Evolutionary conservation across 2,113 vertebrate genomes (phyloP).

Genomic region (Petromus typicus): DNA sequence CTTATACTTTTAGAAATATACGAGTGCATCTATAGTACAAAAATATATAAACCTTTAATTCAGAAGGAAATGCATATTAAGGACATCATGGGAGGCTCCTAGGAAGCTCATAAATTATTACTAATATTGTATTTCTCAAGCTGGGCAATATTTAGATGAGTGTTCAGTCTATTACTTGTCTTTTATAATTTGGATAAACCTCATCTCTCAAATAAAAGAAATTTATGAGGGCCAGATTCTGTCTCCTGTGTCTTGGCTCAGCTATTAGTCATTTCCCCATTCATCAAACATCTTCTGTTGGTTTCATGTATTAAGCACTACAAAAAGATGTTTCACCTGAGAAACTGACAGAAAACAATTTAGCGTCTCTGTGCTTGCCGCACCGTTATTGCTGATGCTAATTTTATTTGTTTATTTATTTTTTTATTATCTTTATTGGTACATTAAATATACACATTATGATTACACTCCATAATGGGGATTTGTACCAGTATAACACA

Average conservation of each 20-base stretch:
- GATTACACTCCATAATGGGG: too few relatives aligned
- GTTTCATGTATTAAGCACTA: neutral
- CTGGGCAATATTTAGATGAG: neutral
- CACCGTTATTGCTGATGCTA: constrained; percentile 31
- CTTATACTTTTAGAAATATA: neutral
- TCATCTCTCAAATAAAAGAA: constrained; percentile 45
- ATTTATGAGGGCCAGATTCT: neutral
- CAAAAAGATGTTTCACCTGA: neutral
- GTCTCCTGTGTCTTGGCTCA: neutral
- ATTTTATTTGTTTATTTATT: too few relatives aligned
- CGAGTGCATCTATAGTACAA: neutral
- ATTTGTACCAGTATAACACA: too few relatives aligned
- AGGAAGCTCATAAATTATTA: constrained; percentile 27
- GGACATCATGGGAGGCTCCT: neutral
- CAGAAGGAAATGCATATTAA: neutral
- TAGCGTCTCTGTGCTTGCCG: constrained; percentile 11
- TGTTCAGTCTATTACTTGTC: constrained; percentile 2
- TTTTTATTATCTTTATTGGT: too few relatives aligned
- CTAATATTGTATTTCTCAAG: neutral
- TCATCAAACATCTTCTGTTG: neutral
- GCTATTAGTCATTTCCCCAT: constrained; percentile 39
- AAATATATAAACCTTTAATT: neutral
- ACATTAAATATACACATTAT: too few relatives aligned
- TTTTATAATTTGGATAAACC: constrained; percentile 38
- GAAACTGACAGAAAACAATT: neutral